A percentile compares a stretch with the other conserved stretches of the same genome.
Evolutionary conservation across 2,888 invertebrate genomes (phyloP).

Genomic region (Ornithoptera alexandrae): DNA sequence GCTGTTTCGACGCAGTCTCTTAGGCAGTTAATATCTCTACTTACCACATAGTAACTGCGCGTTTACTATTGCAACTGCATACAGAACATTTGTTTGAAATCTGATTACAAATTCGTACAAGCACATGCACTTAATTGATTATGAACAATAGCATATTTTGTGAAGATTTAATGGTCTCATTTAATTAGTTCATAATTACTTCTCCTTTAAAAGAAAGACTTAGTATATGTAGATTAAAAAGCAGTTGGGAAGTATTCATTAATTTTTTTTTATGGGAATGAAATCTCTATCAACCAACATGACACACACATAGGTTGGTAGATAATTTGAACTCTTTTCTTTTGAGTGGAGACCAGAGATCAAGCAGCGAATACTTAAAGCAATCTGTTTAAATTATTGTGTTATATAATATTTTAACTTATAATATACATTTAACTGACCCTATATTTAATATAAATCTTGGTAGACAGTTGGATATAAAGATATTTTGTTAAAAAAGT

Average conservation of each 20-base stretch:
- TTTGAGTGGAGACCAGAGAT: too few relatives aligned
- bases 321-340: too few relatives aligned
- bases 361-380: too few relatives aligned
- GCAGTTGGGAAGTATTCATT: too few relatives aligned
- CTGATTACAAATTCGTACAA: background rate
- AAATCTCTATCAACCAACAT: too few relatives aligned
- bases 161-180: background rate
- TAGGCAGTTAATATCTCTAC: constrained; percentile 23
- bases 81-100: constrained; percentile 13
- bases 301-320: too few relatives aligned
- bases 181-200: too few relatives aligned
- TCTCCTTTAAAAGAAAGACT: too few relatives aligned
- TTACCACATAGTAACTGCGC: constrained; percentile 20
- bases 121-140: background rate
- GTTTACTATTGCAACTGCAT: constrained; percentile 17
- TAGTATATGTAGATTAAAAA: too few relatives aligned
- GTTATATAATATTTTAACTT: background rate
- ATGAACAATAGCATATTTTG: background rate
- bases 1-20: constrained; percentile 25
- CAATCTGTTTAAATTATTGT: too few relatives aligned
- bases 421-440: background rate
- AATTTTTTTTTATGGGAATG: too few relatives aligned
- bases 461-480: background rate
- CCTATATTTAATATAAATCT: background rate
- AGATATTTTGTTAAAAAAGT: background rate